These are phyloP conservation scores for Carterocephalus palaemon DNA, from an alignment of 2,888 invertebrate genomes.

Conservation along the genomic window DNA sequence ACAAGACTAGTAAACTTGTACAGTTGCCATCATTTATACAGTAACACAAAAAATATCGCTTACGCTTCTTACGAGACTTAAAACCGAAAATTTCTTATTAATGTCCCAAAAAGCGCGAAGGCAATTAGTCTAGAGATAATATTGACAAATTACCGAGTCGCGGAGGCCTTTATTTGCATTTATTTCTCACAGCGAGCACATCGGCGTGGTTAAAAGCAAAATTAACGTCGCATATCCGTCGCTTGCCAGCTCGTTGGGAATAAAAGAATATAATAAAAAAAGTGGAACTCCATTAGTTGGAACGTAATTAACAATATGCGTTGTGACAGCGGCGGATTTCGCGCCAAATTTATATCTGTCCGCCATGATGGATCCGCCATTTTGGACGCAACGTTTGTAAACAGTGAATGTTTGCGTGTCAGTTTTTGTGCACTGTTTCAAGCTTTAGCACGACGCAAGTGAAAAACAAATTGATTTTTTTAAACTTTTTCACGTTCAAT, in stretches of 20 bases:
- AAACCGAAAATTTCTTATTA: too few species aligned
- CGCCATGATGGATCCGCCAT: conserved; percentile 48
- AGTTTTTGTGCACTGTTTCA: conserved; percentile 30
- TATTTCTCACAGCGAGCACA: not conserved
- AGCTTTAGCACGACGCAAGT: conserved; percentile 18
- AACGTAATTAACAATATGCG: conserved; percentile 36
- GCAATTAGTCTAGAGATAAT: conserved; percentile 13
- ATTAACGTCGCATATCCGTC: conserved; percentile 3
- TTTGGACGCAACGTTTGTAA: conserved; percentile 46
- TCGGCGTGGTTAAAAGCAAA: conserved; percentile 11
- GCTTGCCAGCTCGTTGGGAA: not conserved
- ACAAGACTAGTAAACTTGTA: too few species aligned
- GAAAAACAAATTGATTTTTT: conserved; percentile 17
- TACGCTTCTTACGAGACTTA: too few species aligned
- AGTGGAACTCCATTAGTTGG: conserved; percentile 22
- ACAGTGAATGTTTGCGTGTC: conserved; percentile 36
- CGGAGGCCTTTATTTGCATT: conserved; percentile 14
- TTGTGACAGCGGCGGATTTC: conserved; percentile 39
- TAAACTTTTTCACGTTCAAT: conserved; percentile 7
- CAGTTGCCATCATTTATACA: too few species aligned
- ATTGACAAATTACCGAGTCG: conserved; percentile 14
- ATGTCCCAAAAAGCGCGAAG: not conserved
- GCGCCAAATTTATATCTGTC: conserved; percentile 36
- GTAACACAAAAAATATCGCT: too few species aligned
- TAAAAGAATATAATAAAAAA: conserved; percentile 12